A percentile compares a stretch with the other conserved stretches of the same genome.
phyloP scores from a whole-genome alignment of 2,797 vertebrate species.

The Triplophysa bombifrons region DNA sequence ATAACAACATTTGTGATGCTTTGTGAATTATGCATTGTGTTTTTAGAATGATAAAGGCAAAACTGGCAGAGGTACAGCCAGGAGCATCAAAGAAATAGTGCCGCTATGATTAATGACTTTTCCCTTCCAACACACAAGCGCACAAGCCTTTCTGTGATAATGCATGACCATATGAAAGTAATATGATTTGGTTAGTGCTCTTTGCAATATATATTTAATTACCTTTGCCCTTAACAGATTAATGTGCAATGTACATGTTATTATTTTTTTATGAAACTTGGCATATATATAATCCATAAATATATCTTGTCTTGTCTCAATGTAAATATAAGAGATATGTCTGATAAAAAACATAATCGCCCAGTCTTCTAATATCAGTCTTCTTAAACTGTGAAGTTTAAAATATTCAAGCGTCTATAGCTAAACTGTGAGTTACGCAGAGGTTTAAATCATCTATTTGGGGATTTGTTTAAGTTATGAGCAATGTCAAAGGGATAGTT shows the following conservation, averaged over 20 bases:
- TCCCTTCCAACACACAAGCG: background rate
- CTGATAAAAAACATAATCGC: background rate
- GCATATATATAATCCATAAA: background rate
- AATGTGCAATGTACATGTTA: too few relatives aligned
- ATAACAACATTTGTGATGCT: constrained; percentile 20
- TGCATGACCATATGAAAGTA: background rate
- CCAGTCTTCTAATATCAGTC: background rate
- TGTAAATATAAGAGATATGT: too few relatives aligned
- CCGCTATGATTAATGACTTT: background rate
- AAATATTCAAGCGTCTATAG: background rate
- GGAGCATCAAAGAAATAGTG: constrained; percentile 23
- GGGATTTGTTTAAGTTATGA: background rate
- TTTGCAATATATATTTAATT: background rate
- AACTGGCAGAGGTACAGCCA: constrained; percentile 8
- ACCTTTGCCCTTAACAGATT: background rate
- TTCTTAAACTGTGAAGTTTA: background rate
- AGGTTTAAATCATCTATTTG: background rate
- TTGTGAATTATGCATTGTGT: constrained; percentile 32
- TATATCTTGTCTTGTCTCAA: background rate
- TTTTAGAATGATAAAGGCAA: constrained; percentile 23
- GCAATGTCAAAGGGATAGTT: background rate
- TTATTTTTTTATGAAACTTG: too few relatives aligned
- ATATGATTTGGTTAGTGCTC: background rate
- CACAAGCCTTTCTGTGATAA: background rate
- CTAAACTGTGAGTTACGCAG: background rate